Conservation (phyloP, 2,888 invertebrate genomes). For the Tipula confusa region DNA sequence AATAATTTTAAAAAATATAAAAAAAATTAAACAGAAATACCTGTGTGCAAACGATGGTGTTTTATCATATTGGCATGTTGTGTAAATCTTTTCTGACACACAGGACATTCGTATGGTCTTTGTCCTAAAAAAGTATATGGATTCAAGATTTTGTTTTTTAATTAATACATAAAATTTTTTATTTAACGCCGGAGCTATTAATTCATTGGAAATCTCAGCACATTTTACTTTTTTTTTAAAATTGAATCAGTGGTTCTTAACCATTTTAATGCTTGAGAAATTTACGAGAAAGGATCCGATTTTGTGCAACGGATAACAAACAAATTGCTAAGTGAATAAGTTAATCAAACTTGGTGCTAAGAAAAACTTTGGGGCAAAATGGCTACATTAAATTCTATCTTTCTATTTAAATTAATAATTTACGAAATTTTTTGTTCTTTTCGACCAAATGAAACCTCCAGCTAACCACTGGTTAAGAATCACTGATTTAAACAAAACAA, state of each 20-base stretch:
- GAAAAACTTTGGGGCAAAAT: too few species aligned
- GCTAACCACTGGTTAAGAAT: background rate
- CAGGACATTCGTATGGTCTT: slow-evolving; percentile 35
- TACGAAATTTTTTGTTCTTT: too few species aligned
- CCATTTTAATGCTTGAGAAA: too few species aligned
- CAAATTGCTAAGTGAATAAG: too few species aligned
- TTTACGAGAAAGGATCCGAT: too few species aligned
- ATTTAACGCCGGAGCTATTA: background rate
- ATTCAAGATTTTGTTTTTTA: background rate
- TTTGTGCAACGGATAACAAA: too few species aligned
- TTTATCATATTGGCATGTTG: slow-evolving; percentile 36
- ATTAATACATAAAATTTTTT: slow-evolving; percentile 28
- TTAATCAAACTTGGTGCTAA: too few species aligned
- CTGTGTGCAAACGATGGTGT: slow-evolving; percentile 35
- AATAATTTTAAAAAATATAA: slow-evolving; percentile 4
- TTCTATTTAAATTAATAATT: too few species aligned
- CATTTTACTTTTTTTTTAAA: too few species aligned
- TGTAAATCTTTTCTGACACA: slow-evolving; percentile 35
- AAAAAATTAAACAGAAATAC: slow-evolving; percentile 31
- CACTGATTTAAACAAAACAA: background rate
- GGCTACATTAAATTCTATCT: too few species aligned
- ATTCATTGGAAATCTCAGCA: background rate
- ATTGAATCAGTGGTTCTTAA: background rate
- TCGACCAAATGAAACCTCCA: background rate
- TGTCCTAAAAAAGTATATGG: slow-evolving; percentile 31